Conservation (phyloP, 1,140 invertebrate species). For the Kradibia gibbosae region DNA sequence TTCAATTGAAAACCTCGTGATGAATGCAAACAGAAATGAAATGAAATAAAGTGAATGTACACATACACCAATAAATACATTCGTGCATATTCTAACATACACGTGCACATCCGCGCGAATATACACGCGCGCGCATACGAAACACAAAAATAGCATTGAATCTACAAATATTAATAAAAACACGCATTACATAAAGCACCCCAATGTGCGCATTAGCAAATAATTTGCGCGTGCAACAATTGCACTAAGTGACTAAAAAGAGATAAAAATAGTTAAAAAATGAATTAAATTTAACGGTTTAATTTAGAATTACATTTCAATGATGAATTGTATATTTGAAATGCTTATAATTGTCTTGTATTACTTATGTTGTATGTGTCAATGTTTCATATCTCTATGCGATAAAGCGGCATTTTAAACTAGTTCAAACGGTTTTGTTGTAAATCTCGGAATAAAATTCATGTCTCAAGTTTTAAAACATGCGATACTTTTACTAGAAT, state of each 20-base stretch:
- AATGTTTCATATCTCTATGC: slow-evolving; percentile 70
- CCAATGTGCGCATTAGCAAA: neutral
- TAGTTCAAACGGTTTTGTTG: slow-evolving; percentile 70
- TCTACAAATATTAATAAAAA: neutral
- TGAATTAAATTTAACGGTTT: slow-evolving; percentile 59
- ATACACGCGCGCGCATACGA: neutral
- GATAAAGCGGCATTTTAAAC: slow-evolving; percentile 70
- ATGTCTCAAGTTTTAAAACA: slow-evolving; percentile 68
- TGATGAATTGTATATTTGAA: slow-evolving; percentile 67
- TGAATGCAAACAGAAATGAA: slow-evolving; percentile 43
- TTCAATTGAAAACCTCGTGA: slow-evolving; percentile 58
- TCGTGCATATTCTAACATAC: neutral
- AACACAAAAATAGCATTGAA: neutral
- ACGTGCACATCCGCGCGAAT: neutral
- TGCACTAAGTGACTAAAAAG: slow-evolving; percentile 49
- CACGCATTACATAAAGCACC: neutral
- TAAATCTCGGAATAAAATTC: slow-evolving; percentile 72
- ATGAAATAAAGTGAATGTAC: slow-evolving; percentile 33
- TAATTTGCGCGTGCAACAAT: slow-evolving; percentile 49
- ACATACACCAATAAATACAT: neutral
- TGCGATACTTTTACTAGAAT: slow-evolving; percentile 50
- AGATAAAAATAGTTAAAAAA: slow-evolving; percentile 54
- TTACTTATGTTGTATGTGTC: slow-evolving; percentile 72
- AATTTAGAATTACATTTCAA: slow-evolving; percentile 59
- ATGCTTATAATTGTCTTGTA: slow-evolving; percentile 70